phyloP scores from a whole-genome alignment of 2,797 vertebrate species.

The Enteromius argenteus region DNA sequence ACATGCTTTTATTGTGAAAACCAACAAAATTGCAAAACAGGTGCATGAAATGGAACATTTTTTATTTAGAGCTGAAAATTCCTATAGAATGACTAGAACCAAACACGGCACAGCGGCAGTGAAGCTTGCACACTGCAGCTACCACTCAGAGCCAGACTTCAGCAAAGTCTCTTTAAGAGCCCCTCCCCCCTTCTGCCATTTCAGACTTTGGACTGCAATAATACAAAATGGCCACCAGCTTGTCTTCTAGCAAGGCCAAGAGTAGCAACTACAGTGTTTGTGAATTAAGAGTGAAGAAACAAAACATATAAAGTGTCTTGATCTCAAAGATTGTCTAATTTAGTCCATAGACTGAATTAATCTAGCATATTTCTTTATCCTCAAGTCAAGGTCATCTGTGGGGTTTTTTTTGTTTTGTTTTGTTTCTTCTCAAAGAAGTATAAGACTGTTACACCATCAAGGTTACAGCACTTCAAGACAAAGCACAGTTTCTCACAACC shows the following conservation, averaged over 20 bases:
- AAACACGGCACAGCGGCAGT: neutral
- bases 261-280: slow-evolving; percentile 6
- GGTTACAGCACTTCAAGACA: neutral
- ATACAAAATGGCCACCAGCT: slow-evolving; percentile 80
- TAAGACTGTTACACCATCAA: neutral
- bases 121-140: slow-evolving; percentile 26
- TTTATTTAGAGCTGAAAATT: neutral
- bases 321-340: neutral
- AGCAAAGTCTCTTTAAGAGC: slow-evolving; percentile 19
- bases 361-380: neutral
- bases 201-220: slow-evolving; percentile 67
- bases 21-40: neutral
- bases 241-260: slow-evolving; percentile 1
- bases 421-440: neutral
- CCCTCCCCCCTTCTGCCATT: slow-evolving; percentile 37
- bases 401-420: neutral
- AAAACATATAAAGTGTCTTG: neutral
- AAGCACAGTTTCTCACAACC: neutral
- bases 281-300: slow-evolving; percentile 8
- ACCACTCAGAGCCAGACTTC: slow-evolving; percentile 16
- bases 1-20: neutral
- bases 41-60: neutral
- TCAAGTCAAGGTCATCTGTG: neutral
- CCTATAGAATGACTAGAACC: neutral
- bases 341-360: neutral